Evolutionary conservation across 2,797 vertebrate genomes (phyloP).

Genomic region (Pseudotriccus pelzelni): DNA sequence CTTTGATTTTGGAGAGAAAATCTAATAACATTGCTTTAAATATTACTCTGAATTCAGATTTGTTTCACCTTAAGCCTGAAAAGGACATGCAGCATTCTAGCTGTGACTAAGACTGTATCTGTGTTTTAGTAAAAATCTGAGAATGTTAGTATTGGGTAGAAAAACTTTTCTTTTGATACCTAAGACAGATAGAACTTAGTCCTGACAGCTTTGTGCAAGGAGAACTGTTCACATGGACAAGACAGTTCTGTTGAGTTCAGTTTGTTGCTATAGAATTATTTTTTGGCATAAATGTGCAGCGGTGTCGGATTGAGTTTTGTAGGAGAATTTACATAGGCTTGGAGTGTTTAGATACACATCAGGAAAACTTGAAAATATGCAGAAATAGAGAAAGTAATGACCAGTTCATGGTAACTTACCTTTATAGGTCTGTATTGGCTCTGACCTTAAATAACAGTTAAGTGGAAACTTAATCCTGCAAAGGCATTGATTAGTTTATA

Average conservation of each 20-base stretch:
- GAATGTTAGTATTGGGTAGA: not conserved
- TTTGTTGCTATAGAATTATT: not conserved
- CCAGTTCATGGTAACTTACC: not conserved
- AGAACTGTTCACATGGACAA: not conserved
- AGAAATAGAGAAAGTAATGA: not conserved
- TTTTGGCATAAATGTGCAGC: not conserved
- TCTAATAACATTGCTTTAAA: not conserved
- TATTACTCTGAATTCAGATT: not conserved
- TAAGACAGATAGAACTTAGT: not conserved
- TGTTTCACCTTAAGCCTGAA: not conserved
- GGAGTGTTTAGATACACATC: not conserved
- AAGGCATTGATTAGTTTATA: not conserved
- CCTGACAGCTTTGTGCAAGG: not conserved
- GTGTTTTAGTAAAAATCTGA: not conserved
- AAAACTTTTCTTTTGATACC: not conserved
- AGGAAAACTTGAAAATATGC: not conserved
- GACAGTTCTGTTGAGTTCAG: not conserved
- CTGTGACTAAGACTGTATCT: not conserved
- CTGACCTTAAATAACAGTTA: not conserved
- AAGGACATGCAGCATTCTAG: not conserved
- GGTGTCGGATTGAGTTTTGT: not conserved
- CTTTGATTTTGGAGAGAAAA: not conserved
- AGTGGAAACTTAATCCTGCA: not conserved
- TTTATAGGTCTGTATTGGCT: not conserved
- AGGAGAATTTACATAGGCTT: not conserved